Percentiles rank a stretch among this genome's conserved stretches.
These are phyloP conservation scores for Crotalus horridus DNA, from an alignment of 2,113 vertebrate species.

Conservation along the genomic window DNA sequence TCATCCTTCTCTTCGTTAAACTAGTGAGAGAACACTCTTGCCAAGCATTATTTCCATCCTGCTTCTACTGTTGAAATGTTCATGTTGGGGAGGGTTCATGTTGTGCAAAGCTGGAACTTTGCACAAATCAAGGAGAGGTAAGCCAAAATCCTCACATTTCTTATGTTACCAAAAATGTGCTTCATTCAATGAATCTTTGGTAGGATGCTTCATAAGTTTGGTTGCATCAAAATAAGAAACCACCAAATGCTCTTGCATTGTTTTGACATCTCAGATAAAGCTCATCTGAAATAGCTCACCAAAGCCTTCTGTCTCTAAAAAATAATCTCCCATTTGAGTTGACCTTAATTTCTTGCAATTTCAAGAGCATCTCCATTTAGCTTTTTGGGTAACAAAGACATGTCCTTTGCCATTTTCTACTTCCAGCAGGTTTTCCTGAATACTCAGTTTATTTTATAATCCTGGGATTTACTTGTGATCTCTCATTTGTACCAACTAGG, in stretches of 20 bases:
- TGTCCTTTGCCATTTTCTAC: not conserved
- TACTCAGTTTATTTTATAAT: not conserved
- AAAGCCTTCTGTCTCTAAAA: not conserved
- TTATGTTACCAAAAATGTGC: slow-evolving; percentile 45
- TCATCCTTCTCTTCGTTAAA: no score
- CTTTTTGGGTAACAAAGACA: not conserved
- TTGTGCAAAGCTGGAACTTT: not conserved
- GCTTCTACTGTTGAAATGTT: not conserved
- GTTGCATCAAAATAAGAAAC: slow-evolving; percentile 51
- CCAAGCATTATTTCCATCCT: not conserved
- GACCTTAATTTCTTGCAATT: not conserved
- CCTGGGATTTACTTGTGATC: not conserved
- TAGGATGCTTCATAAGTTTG: slow-evolving; percentile 61
- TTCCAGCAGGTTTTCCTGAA: not conserved
- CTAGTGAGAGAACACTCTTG: not conserved
- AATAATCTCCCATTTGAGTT: not conserved
- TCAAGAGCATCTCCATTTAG: not conserved
- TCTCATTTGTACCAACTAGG: not conserved
- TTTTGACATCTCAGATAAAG: slow-evolving; percentile 54
- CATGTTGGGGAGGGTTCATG: not conserved
- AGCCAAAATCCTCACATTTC: slow-evolving; percentile 34
- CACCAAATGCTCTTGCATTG: slow-evolving; percentile 55
- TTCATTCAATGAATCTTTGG: slow-evolving; percentile 46
- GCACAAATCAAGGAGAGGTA: not conserved
- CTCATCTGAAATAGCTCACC: not conserved